A percentile compares a stretch with the other conserved stretches of the same genome.
Evolutionary conservation across 2,888 invertebrate genomes (phyloP).

Genomic region (Atherix ibis): DNA sequence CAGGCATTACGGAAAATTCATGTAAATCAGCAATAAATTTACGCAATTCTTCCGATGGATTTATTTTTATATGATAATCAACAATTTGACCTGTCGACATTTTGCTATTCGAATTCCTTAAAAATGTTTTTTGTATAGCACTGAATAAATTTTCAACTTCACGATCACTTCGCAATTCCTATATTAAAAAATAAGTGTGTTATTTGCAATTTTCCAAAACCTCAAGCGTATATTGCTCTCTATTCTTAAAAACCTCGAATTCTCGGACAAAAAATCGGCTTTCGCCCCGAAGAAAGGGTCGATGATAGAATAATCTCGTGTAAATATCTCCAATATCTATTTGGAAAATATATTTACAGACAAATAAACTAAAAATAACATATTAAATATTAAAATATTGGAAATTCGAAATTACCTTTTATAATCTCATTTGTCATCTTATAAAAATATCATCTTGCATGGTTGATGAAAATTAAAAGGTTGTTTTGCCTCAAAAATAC

Average conservation of each 20-base stretch:
- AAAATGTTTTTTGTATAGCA: constrained; percentile 58
- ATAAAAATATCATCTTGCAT: no score
- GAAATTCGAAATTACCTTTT: constrained; percentile 1
- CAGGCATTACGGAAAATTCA: constrained; percentile 35
- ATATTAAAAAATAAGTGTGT: constrained; percentile 14
- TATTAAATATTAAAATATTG: no score
- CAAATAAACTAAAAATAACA: no score
- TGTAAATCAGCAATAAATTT: constrained; percentile 38
- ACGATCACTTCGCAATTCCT: constrained; percentile 62
- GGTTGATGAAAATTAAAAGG: no score
- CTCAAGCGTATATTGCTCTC: not conserved
- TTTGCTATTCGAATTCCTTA: no score
- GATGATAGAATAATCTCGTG: constrained; percentile 73
- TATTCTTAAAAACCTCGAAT: constrained; percentile 65
- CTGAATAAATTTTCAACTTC: constrained; percentile 67
- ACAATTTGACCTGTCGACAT: constrained; percentile 42
- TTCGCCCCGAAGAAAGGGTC: constrained; percentile 73
- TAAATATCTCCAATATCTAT: constrained; percentile 64
- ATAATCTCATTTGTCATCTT: constrained; percentile 7
- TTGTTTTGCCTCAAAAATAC: no score
- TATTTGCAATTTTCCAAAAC: not conserved
- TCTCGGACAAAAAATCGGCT: constrained; percentile 67
- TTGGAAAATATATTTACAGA: not conserved
- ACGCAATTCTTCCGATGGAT: constrained; percentile 42
- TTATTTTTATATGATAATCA: constrained; percentile 46